These are phyloP conservation scores for pig (Sus scrofa) DNA, from an alignment of 2,113 vertebrate species.

Conservation along the genomic window T2T-Sscrofa CM000826.6:74601001-74601500, in stretches of 20 bases:
- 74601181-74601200: background rate
- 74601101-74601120: background rate
- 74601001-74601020: background rate
- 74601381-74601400: background rate
- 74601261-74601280: background rate
- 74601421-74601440: too few relatives aligned
- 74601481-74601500: too few relatives aligned
- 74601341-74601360: background rate
- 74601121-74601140: background rate
- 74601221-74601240: background rate
- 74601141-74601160: background rate
- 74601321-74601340: background rate
- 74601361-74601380: background rate
- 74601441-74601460: too few relatives aligned
- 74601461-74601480: too few relatives aligned
- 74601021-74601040: background rate
- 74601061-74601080: background rate
- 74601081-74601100: background rate
- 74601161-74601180: background rate
- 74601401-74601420: too few relatives aligned
- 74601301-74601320: background rate
- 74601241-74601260: background rate
- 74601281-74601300: background rate
- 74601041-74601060: background rate
- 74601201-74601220: background rate